Conservation (phyloP, 2,888 invertebrate genomes). For the Pachycephus smyrnensis region DNA sequence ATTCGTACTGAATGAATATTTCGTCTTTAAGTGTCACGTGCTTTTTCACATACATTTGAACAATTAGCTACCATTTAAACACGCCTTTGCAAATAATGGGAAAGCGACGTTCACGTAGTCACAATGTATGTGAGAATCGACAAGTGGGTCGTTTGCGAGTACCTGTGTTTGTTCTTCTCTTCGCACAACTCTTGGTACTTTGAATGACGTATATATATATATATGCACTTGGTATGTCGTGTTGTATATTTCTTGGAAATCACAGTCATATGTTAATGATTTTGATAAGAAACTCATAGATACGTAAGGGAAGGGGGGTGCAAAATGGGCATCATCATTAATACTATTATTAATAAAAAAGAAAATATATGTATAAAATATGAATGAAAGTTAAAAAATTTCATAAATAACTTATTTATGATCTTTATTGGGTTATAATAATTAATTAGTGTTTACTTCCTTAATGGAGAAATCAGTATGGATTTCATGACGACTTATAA, state of each 20-base stretch:
- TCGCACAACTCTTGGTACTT: too few relatives aligned
- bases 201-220: too few relatives aligned
- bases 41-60: not conserved
- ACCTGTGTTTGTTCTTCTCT: too few relatives aligned
- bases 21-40: too few relatives aligned
- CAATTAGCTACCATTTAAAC: slow-evolving; percentile 1
- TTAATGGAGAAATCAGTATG: not conserved
- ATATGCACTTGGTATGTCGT: too few relatives aligned
- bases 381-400: not conserved
- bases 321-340: too few relatives aligned
- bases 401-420: not conserved
- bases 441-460: not conserved
- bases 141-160: too few relatives aligned
- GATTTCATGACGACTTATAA: not conserved
- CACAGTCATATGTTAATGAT: not conserved
- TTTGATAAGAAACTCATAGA: not conserved
- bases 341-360: not conserved
- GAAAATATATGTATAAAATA: not conserved
- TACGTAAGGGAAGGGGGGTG: too few relatives aligned
- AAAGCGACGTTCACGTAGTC: not conserved
- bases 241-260: not conserved
- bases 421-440: not conserved
- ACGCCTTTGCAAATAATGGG: not conserved
- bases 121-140: too few relatives aligned
- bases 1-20: too few relatives aligned